Percentiles rank a stretch among this genome's conserved stretches.
Evolutionary conservation across 2,113 vertebrate species (phyloP).

Genomic region (Willisornis vidua): DNA sequence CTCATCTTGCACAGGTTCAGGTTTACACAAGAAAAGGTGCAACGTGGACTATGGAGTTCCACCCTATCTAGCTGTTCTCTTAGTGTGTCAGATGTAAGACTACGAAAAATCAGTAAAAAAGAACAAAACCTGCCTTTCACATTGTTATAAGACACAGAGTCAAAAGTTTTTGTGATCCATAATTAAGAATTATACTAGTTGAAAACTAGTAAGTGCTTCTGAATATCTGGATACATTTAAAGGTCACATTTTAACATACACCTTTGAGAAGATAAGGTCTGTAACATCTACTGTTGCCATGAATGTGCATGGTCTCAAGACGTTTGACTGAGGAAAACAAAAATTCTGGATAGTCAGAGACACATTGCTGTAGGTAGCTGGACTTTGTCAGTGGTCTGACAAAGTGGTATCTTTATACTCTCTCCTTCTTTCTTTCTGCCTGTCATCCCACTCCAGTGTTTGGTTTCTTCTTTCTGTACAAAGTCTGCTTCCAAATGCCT

Average conservation of each 20-base stretch:
- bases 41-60: not conserved
- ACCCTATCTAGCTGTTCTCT: not conserved
- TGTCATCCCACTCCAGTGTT: not conserved
- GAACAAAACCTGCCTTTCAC: not conserved
- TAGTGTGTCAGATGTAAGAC: not conserved
- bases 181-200: not conserved
- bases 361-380: not conserved
- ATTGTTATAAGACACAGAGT: not conserved
- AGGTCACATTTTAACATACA: not conserved
- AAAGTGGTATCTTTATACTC: not conserved
- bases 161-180: not conserved
- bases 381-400: not conserved
- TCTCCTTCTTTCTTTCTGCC: not conserved
- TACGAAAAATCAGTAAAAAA: not conserved
- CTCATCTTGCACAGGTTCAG: not conserved
- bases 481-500: not conserved
- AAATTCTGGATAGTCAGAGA: not conserved
- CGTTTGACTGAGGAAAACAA: not conserved
- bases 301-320: not conserved
- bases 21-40: not conserved
- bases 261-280: not conserved
- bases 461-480: not conserved
- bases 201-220: not conserved
- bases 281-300: not conserved
- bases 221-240: not conserved